Percentiles rank a stretch among this genome's conserved stretches.
These are phyloP conservation scores for Nomada hirtipes DNA, from an alignment of 2,888 invertebrate genomes.

Conservation along the genomic window DNA sequence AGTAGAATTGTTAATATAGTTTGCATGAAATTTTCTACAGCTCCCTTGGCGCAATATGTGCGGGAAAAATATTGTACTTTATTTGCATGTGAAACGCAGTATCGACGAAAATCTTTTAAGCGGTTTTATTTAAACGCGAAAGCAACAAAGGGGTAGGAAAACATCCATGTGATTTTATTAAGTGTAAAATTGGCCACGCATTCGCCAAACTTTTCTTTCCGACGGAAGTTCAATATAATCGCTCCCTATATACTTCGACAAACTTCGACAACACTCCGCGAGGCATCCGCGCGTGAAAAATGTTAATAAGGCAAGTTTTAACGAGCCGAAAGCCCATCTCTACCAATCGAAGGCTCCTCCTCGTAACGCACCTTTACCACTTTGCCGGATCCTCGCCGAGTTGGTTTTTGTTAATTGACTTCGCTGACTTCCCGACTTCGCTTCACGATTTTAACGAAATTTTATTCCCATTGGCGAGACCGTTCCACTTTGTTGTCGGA, in stretches of 20 bases:
- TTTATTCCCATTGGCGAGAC: constrained; percentile 16
- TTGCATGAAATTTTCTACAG: too few relatives aligned
- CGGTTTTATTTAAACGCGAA: background rate
- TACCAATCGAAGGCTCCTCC: constrained; percentile 51
- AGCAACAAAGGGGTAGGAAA: background rate
- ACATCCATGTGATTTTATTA: constrained; percentile 50
- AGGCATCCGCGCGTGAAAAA: constrained; percentile 81
- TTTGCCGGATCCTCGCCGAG: constrained; percentile 54
- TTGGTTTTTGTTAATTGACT: constrained; percentile 77
- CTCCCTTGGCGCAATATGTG: too few relatives aligned
- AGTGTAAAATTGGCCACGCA: constrained; percentile 67
- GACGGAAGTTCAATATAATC: constrained; percentile 55
- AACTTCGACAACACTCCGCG: constrained; percentile 77
- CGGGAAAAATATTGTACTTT: too few relatives aligned
- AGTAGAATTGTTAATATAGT: too few relatives aligned
- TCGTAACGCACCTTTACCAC: constrained; percentile 41
- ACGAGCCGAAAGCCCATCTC: constrained; percentile 74
- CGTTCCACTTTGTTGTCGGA: constrained; percentile 21
- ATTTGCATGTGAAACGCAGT: too few relatives aligned
- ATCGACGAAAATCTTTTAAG: background rate
- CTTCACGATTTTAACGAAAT: constrained; percentile 28
- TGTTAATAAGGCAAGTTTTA: constrained; percentile 83
- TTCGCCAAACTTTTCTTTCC: constrained; percentile 59
- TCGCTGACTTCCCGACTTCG: constrained; percentile 13
- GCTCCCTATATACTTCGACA: constrained; percentile 72